phyloP scores from a whole-genome alignment of 2,113 vertebrate genomes.

The Sphaerodactylus townsendi region DNA sequence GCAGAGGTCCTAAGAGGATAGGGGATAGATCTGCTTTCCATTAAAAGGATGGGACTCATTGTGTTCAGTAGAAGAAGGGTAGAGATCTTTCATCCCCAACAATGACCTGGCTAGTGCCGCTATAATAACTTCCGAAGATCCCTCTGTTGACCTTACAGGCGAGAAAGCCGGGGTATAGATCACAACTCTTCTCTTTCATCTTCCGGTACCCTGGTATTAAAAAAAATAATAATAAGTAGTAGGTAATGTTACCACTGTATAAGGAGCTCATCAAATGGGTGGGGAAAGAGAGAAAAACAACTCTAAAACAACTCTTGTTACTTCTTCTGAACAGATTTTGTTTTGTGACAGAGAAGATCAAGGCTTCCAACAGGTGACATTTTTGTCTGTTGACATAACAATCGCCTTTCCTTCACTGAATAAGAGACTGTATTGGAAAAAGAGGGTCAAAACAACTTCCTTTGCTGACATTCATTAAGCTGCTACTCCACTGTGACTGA shows the following conservation, averaged over 20 bases:
- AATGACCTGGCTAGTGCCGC: too few species aligned
- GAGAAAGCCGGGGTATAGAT: too few species aligned
- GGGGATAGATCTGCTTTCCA: too few species aligned
- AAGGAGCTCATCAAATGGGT: background rate
- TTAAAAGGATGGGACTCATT: too few species aligned
- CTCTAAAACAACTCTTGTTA: conserved; percentile 10
- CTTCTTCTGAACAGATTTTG: conserved; percentile 14
- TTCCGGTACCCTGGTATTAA: background rate
- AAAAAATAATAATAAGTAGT: background rate
- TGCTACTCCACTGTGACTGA: conserved; percentile 46
- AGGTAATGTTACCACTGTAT: background rate
- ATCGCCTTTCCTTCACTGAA: conserved; percentile 30
- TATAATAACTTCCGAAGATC: too few species aligned
- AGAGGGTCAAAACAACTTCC: conserved; percentile 42
- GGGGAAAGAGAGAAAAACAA: background rate
- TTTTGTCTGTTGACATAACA: background rate
- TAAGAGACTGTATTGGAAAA: conserved; percentile 40
- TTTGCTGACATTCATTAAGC: conserved; percentile 58
- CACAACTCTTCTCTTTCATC: too few species aligned
- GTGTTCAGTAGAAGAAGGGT: too few species aligned
- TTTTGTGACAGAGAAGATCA: conserved; percentile 19
- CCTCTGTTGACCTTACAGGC: too few species aligned
- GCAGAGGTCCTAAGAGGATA: too few species aligned
- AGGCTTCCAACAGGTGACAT: conserved; percentile 46
- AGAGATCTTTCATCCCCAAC: too few species aligned